Percentiles rank a stretch among this genome's conserved stretches.
phyloP scores from a whole-genome alignment of 2,113 vertebrate species.

The Sphaerodactylus townsendi region DNA sequence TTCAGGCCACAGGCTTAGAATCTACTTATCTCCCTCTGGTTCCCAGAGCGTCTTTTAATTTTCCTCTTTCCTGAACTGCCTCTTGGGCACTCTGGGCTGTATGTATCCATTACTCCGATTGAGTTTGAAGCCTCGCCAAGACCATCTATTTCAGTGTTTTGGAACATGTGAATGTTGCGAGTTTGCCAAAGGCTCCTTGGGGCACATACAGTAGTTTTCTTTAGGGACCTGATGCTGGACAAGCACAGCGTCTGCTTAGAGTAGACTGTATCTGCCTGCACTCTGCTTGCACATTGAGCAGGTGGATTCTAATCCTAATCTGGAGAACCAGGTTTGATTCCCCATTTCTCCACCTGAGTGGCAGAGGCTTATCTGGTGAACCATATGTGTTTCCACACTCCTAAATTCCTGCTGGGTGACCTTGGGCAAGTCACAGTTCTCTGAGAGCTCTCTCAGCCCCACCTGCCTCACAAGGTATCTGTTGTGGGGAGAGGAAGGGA shows the following conservation, averaged over 20 bases:
- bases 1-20: background rate
- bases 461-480: too few species aligned
- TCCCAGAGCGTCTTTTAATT: background rate
- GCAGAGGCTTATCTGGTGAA: too few species aligned
- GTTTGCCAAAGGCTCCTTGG: background rate
- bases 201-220: background rate
- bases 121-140: background rate
- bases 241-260: background rate
- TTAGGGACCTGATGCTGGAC: background rate
- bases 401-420: too few species aligned
- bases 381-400: too few species aligned
- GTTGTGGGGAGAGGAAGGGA: too few species aligned
- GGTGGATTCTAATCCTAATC: too few species aligned
- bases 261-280: background rate
- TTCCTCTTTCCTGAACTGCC: background rate
- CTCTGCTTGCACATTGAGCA: background rate
- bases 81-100: conserved; percentile 10
- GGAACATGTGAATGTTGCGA: background rate
- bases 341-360: too few species aligned
- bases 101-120: background rate
- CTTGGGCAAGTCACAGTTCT: too few species aligned
- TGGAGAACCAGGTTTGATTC: background rate
- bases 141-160: background rate
- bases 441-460: too few species aligned
- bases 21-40: background rate